Evolutionary conservation across 2,797 vertebrate species (phyloP).

Genomic region (Spinus pinus): DNA sequence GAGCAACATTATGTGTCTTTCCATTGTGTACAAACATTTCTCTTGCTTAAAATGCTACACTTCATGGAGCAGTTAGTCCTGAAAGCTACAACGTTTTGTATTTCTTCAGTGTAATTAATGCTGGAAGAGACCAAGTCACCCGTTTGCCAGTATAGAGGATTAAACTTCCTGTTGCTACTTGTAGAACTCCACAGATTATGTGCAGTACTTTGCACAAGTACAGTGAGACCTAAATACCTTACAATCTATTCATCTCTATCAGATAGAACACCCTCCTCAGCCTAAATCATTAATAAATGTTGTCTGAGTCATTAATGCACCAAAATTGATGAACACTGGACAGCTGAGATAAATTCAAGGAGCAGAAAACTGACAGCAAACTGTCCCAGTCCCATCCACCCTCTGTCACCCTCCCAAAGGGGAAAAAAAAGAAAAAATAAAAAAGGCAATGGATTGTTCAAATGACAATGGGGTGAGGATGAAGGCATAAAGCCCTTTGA

Average conservation of each 20-base stretch:
- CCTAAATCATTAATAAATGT: not conserved
- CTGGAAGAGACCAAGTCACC: conserved; percentile 9
- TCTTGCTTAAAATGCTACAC: not conserved
- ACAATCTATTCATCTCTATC: conserved; percentile 30
- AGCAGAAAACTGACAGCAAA: not conserved
- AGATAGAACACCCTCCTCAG: conserved; percentile 21
- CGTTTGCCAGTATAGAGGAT: not conserved
- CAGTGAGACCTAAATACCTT: conserved; percentile 34
- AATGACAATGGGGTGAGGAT: not conserved
- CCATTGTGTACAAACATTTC: not conserved
- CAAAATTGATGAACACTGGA: not conserved
- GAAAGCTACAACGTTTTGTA: not conserved
- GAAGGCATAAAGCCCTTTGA: not conserved
- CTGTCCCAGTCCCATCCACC: not conserved
- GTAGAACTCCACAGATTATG: not conserved
- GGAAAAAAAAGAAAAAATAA: not conserved
- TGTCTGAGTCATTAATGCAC: not conserved
- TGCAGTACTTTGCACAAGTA: conserved; percentile 19
- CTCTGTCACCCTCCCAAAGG: not conserved
- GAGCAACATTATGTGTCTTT: not conserved
- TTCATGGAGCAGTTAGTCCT: conserved; percentile 16
- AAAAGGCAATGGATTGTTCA: not conserved
- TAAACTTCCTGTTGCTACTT: conserved; percentile 48
- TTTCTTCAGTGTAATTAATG: not conserved
- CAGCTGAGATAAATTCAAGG: not conserved